phyloP scores from a whole-genome alignment of 2,888 invertebrate genomes.

The Idaea dimidiata region DNA sequence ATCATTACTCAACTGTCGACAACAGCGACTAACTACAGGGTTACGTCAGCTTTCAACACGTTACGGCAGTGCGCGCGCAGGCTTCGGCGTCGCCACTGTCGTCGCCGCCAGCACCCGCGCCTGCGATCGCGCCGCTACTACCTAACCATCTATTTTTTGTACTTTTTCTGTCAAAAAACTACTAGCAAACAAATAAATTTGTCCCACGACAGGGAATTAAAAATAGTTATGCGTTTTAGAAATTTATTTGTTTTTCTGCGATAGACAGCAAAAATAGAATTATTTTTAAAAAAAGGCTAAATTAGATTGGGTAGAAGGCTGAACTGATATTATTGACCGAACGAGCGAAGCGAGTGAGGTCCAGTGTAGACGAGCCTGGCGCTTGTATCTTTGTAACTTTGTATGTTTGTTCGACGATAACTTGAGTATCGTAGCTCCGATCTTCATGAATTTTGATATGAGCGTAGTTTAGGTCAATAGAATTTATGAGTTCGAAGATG shows the following conservation, averaged over 20 bases:
- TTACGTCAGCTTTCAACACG: slow-evolving; percentile 42
- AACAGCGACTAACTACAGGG: slow-evolving; percentile 38
- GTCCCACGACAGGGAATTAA: slow-evolving; percentile 12
- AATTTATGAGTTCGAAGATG: too few species aligned
- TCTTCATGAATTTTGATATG: too few species aligned
- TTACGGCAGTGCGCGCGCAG: slow-evolving; percentile 22
- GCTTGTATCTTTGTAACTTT: too few species aligned
- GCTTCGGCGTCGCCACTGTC: slow-evolving; percentile 14
- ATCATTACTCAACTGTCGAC: slow-evolving; percentile 51
- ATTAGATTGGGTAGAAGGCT: too few species aligned
- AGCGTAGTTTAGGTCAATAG: too few species aligned
- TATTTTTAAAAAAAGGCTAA: too few species aligned
- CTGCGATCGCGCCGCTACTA: slow-evolving; percentile 15
- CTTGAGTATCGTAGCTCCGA: too few species aligned
- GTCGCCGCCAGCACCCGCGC: slow-evolving; percentile 5
- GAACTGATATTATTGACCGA: too few species aligned
- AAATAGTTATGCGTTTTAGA: slow-evolving; percentile 14
- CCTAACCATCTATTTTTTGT: slow-evolving; percentile 15
- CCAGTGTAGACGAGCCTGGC: too few species aligned
- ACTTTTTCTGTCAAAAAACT: background rate
- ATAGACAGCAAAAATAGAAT: too few species aligned
- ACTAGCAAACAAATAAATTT: slow-evolving; percentile 2
- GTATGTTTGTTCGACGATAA: too few species aligned
- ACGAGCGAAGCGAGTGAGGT: too few species aligned
- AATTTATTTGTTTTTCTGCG: background rate